These are phyloP conservation scores for Eriosoma lanigerum DNA, from an alignment of 1,140 invertebrate genomes.

Conservation along the genomic window DNA sequence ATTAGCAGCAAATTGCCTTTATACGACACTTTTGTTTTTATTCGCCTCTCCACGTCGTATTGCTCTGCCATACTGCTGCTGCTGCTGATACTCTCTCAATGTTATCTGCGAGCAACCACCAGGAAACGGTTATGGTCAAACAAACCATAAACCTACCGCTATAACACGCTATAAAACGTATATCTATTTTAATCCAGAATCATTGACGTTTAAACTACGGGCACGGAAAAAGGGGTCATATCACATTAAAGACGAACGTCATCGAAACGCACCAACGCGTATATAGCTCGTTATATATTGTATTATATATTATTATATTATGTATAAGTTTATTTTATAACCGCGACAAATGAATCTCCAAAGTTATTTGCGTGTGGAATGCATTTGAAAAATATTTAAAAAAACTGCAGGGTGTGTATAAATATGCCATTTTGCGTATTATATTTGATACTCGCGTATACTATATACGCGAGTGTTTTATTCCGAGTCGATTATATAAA, in stretches of 20 bases:
- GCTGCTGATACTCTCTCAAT: neutral
- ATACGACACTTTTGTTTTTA: conserved; percentile 48
- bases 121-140: conserved; percentile 20
- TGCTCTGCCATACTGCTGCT: neutral
- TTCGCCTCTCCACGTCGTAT: neutral
- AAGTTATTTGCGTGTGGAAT: too few species aligned
- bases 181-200: conserved; percentile 28
- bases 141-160: conserved; percentile 6
- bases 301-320: too few species aligned
- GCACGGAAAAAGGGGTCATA: neutral
- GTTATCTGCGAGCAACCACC: conserved; percentile 4
- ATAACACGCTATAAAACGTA: neutral
- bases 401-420: neutral
- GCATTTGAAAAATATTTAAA: too few species aligned
- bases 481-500: conserved; percentile 14
- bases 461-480: neutral
- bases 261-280: neutral
- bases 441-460: neutral
- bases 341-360: too few species aligned
- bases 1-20: conserved; percentile 47
- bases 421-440: too few species aligned
- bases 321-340: neutral
- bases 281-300: too few species aligned
- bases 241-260: neutral
- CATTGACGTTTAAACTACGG: neutral